Evolutionary conservation across 2,113 vertebrate species (phyloP), one percentile per base, ranked within the genome.

Genomic region (Mustela nigripes): DNA sequence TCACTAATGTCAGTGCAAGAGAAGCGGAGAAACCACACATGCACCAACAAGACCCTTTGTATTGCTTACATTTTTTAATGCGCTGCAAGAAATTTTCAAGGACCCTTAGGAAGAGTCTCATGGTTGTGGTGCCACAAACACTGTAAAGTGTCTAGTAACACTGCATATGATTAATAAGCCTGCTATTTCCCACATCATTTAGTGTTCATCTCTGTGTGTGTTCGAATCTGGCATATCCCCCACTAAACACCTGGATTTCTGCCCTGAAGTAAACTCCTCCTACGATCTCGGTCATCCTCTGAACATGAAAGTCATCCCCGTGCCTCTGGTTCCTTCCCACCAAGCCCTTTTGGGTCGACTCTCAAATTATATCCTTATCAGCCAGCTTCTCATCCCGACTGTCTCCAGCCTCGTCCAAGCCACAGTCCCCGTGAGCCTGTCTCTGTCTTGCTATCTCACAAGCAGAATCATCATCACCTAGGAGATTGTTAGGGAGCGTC

Each of bases 51-150:
- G 7, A 12, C 45, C 14, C 26, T 96, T 63, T 69, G n/a, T 45
- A 95, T 74, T 76, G 92, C 65, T 87, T 24, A 94, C 19, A 89
- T 36, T 89, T 89, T 50, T 89, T 81, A 89, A 53, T 58, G 48
- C 33, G 80, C 56, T 63, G 86, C 11, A 96, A 84, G 22, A 81
- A 94, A 97, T 79, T 85, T 85, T 9, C 89, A 92, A 95, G 62
- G 86, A 89, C 90, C 89, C 74, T 81, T 63, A 81, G 39, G 21
- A 73, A 95, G 31, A 95, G 39, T 80, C 92, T 79, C 39, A 85
- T 2, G 56, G 81, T 48, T 76, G 26, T 91, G 58, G 21, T 96
- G 58, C 3, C 89, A 80, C 53, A 67, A 67, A 67, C 31, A 67
- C 63, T 67, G 28, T 67, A 33, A 67, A 67, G 58, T n/a, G 31